phyloP scores from a whole-genome alignment of 2,888 invertebrate genomes.

The Ceratothoa steindachneri region DNA sequence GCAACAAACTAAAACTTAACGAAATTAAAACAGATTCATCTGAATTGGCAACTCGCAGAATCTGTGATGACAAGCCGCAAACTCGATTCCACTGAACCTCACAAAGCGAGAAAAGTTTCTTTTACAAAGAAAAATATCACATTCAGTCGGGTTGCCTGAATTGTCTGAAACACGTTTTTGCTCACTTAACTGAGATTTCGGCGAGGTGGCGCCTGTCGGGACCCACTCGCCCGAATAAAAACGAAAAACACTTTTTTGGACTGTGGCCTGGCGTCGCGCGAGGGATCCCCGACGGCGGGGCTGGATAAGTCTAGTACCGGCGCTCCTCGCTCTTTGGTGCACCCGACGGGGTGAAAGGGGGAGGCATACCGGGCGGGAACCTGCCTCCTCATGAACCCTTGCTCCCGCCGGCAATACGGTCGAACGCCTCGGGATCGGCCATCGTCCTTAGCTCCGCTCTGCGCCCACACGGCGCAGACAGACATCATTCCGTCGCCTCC shows the following conservation, averaged over 20 bases:
- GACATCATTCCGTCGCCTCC: slow-evolving; percentile 8
- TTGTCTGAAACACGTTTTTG: no score
- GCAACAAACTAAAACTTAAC: not conserved
- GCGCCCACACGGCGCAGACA: slow-evolving; percentile 12
- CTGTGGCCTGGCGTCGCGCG: no score
- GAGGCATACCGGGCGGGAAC: not conserved
- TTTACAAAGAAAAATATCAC: not conserved
- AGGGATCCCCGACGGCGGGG: no score
- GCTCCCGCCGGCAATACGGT: not conserved
- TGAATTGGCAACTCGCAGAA: no score
- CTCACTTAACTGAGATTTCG: no score
- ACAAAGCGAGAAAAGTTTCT: not conserved
- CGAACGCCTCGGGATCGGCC: not conserved
- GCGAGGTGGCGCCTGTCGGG: no score
- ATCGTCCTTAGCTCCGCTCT: not conserved
- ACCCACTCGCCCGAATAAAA: no score
- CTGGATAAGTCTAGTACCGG: not conserved
- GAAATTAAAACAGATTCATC: not conserved
- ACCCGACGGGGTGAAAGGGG: not conserved
- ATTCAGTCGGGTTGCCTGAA: not conserved
- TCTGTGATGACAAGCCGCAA: no score
- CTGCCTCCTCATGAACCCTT: slow-evolving; percentile 4
- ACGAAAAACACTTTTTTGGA: no score
- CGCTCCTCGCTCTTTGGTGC: not conserved
- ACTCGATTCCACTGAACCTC: not conserved